These are phyloP conservation scores for Acrossocheilus wenchowensis DNA, from an alignment of 2,797 vertebrate species.

Conservation along the genomic window DNA sequence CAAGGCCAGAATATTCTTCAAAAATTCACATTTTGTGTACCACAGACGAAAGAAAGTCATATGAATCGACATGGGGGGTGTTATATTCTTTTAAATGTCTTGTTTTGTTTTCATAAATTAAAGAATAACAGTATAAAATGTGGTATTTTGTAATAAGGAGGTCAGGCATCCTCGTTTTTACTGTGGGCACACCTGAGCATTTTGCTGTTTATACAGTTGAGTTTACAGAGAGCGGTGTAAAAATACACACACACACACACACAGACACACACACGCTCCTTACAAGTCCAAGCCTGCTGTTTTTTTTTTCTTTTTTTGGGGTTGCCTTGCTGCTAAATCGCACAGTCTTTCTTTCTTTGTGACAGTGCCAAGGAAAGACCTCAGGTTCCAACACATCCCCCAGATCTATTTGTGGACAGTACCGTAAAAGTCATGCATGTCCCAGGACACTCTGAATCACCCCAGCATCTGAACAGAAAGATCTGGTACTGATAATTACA, in stretches of 20 bases:
- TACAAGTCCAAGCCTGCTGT: slow-evolving; percentile 71
- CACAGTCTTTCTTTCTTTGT: slow-evolving; percentile 38
- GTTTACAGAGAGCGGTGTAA: slow-evolving; percentile 60
- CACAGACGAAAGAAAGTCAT: background rate
- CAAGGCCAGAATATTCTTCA: background rate
- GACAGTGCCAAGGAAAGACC: slow-evolving; percentile 25
- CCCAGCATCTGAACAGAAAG: background rate
- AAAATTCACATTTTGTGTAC: background rate
- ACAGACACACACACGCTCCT: slow-evolving; percentile 25
- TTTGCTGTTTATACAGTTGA: slow-evolving; percentile 65
- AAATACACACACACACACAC: slow-evolving; percentile 14
- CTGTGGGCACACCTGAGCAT: slow-evolving; percentile 63
- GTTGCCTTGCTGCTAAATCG: slow-evolving; percentile 57
- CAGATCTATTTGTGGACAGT: background rate
- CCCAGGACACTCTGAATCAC: background rate
- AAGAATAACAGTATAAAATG: background rate
- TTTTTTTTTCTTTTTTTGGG: slow-evolving; percentile 32
- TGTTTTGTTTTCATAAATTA: background rate
- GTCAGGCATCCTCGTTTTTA: slow-evolving; percentile 41
- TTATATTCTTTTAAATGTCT: background rate
- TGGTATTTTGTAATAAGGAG: slow-evolving; percentile 12
- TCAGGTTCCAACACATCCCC: slow-evolving; percentile 28
- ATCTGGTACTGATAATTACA: background rate
- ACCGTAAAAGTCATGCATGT: background rate
- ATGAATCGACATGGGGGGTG: background rate